Evolutionary conservation across 2,888 invertebrate species (phyloP).

Genomic region (Prenolepis imparis): DNA sequence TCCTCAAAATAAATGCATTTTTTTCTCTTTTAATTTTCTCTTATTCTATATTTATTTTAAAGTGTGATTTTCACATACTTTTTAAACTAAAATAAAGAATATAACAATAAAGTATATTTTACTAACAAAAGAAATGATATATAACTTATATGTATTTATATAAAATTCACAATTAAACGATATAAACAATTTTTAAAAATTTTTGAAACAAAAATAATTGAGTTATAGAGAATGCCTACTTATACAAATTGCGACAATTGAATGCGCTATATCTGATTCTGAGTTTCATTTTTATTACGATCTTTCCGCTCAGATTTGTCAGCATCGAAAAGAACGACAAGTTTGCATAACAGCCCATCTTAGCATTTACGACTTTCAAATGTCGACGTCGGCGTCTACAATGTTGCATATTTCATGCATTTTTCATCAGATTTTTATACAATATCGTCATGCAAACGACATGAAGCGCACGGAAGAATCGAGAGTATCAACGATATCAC

Average conservation of each 20-base stretch:
- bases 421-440: slow-evolving; percentile 60
- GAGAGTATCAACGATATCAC: slow-evolving; percentile 38
- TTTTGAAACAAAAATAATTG: neutral
- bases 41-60: neutral
- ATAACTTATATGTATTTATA: too few relatives aligned
- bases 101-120: neutral
- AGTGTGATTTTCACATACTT: neutral
- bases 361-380: slow-evolving; percentile 45
- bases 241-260: neutral
- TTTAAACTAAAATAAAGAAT: neutral
- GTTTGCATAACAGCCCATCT: slow-evolving; percentile 59
- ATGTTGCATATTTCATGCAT: slow-evolving; percentile 68
- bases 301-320: neutral
- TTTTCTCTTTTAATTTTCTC: neutral
- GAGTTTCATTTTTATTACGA: neutral
- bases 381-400: slow-evolving; percentile 61
- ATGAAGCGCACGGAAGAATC: slow-evolving; percentile 43
- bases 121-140: neutral
- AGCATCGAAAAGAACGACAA: neutral
- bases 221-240: neutral
- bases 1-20: neutral
- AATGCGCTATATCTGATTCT: neutral
- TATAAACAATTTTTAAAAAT: neutral
- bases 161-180: neutral
- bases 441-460: slow-evolving; percentile 38